Base-by-base conservation (phyloP, 2,113 vertebrate species). In the Egretta garzetta region DNA sequence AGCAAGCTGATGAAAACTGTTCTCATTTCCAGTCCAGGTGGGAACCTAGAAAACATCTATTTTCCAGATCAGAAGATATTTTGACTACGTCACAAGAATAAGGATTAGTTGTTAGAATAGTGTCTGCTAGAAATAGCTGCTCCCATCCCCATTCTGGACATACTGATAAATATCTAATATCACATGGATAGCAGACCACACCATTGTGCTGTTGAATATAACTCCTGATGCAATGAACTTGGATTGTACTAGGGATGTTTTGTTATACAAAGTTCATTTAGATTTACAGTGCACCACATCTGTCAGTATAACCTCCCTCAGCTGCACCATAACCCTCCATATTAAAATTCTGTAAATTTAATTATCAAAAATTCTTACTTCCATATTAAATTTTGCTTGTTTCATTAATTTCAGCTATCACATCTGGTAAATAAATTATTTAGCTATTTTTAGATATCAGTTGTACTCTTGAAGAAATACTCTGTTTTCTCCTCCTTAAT, bases 261-360 rank as follows among this genome's bases (percentile, higher is more conserved):
- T 60, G 22, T 27, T 9, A 10, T 10, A 20, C 4, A 35, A 71
- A 62, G 2, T n/a, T 49, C 27, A 33, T 58, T 71, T 53, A 9
- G 27, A 26, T 71, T 74, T 75, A 30, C 20, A 66, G 1, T 15
- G 10, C 19, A 24, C 12, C 6, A 2, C 66, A 17, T 50, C 67
- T 75, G 7, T 67, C 22, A 19, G 3, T 22, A 4, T 3, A 37
- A 47, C 9, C 4, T 26, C 15, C 12, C 15, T 71, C 0, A 1
- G 19, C 14, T 72, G 11, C 16, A 63, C 3, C 13, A 8, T 28
- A 30, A 18, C 4, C 37, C 12, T 23, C 0, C 2, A 3, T 50
- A 14, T 28, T 22, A 15, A 73, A 87, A 80, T 21, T 47, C 35
- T 55, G 2, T 22, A n/a, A 33, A 9, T 43, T 71, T 53, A 63